Base-by-base conservation (phyloP, 2,797 vertebrate genomes). In the Clarias platycephalus region DNA sequence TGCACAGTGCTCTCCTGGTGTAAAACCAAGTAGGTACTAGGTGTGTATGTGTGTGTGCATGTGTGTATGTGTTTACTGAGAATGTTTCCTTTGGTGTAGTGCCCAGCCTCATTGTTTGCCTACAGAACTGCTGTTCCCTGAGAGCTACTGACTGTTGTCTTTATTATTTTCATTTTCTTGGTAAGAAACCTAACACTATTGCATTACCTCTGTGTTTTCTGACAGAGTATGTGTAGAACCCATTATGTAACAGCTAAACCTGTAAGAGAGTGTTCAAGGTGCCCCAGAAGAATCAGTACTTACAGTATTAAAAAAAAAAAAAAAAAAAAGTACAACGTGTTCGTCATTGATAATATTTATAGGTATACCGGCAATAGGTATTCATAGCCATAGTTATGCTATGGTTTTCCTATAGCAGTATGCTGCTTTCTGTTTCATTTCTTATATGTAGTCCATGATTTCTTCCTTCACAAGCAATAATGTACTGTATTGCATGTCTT, bases 61-160 rank as follows among this genome's bases (percentile, higher is more conserved):
- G 44, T 67, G 5, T 55, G 28, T 31, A 24, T 81, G 78, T 85
- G 70, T 85, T 81, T 64, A 80, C 26, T 12, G 37, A 68, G 53
- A 63, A 31, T 12, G 20, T 76, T 75, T 53, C 70, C 26, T 80
- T 58, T 75, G 80, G 72, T 82, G 26, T 77, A 8, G 26, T 37
- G n/a, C 84, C 31, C 28, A 44, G 31, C 10, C 18, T 70, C 63
- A 49, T 77, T 77, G 53, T 80, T 86, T 68, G 34, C 74, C 37
- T 64, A 68, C 57, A 20, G 24, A 20, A 3, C 7, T 70, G 44
- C 9, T 3, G 16, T 44, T 67, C n/a, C 22, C 44, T 20, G n/a
- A 57, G 66, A 74, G 40, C 13, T 12, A 57, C 49, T 4, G 70
- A 81, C 24, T 57, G 13, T 16, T 22, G 12, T 13, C 4, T 28